Evolutionary conservation across 92 coral and sea anemone species (phyloP), one percentile per base, ranked within the genome.

Genomic region (Palythoa grandis): DNA sequence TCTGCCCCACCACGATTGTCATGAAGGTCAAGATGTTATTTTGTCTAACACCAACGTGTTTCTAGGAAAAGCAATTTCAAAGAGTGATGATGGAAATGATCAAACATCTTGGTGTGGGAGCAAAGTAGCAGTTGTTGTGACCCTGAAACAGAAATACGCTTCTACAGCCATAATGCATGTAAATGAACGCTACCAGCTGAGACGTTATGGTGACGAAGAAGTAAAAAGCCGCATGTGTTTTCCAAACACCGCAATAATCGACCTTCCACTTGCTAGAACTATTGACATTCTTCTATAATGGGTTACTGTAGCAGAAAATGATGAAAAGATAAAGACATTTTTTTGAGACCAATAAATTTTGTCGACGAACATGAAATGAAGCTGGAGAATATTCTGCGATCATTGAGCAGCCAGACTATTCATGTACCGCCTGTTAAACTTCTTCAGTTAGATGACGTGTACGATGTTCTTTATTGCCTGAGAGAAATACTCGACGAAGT

Each of bases 151-250:
- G 47, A 52, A 29, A 7, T 71, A 71, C 16, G 76, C 47, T 6
- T 38, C 76, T 71, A 71, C 76, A 15, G 76, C 76, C 3, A 29
- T 71, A 23, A 71, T 71, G 76, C 76, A 71, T 71, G 76, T 71
- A 29, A 71, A 71, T 12, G 76, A 71, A 71, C 47, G 76, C 2
- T 71, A 71, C 47, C 50, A 71, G 47, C 52, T 71, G 19, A 29
- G 50, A 71, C 52, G 50, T 29, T 71, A 71, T 71, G 76, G 76
- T 6, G 76, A 71, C 24, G n/a, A 71, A 11, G 76, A 71, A 38
- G 76, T 71, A 14, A 38, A 71, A 29, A 16, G 10, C 5, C 76
- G 52, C 0, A 71, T 71, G 50, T 71, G 76, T 71, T 38, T 70
- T 38, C 76, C 50, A 4, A 15, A 71, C 52, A 71, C 76, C 19